phyloP scores from a whole-genome alignment of 2,888 invertebrate species.

The Sthenelais limicola region DNA sequence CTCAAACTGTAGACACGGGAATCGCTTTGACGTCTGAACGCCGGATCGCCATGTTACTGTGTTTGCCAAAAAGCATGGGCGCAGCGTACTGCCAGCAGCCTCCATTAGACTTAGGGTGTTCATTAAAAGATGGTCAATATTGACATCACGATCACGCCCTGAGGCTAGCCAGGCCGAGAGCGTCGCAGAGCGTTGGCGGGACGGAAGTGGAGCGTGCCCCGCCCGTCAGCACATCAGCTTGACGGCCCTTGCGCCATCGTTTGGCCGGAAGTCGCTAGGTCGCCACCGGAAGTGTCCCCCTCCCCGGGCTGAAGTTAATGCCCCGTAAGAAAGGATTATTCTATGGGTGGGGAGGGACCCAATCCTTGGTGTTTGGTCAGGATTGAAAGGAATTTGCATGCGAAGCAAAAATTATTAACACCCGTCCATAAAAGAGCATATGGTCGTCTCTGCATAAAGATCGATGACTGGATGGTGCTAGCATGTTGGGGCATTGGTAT shows the following conservation, averaged over 20 bases:
- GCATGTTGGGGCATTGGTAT: no score
- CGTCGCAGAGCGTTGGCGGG: conserved; percentile 16
- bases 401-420: no score
- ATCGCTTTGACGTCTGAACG: conserved; percentile 26
- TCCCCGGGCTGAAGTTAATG: conserved; percentile 10
- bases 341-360: no score
- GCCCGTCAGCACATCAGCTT: background rate
- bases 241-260: conserved; percentile 8
- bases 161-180: background rate
- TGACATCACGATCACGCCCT: background rate
- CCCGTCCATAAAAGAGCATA: no score
- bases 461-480: no score
- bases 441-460: no score
- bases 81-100: conserved; percentile 2
- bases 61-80: conserved; percentile 9
- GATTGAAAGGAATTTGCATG: no score
- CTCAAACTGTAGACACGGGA: conserved; percentile 9
- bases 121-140: conserved; percentile 33
- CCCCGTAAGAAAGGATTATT: no score
- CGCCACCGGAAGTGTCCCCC: conserved; percentile 17
- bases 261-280: conserved; percentile 2
- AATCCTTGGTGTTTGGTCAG: no score
- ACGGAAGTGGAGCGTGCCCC: conserved; percentile 37
- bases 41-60: background rate
- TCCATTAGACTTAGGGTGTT: conserved; percentile 29